phyloP scores from a whole-genome alignment of 2,888 invertebrate genomes.

The Apamea anceps region DNA sequence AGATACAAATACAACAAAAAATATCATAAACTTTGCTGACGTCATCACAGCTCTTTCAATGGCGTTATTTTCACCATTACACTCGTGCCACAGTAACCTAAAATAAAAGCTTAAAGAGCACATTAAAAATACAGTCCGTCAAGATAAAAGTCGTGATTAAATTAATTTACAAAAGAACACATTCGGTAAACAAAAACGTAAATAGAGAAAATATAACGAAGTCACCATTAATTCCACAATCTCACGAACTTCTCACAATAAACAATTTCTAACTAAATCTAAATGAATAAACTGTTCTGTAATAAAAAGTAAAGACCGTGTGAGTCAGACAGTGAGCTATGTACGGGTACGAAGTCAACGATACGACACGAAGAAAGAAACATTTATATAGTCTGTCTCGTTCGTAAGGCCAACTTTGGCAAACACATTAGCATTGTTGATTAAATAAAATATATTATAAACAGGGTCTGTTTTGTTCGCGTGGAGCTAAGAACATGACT shows the following conservation, averaged over 20 bases:
- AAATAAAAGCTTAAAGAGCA: conserved; percentile 31
- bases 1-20: neutral
- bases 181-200: conserved; percentile 41
- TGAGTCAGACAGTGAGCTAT: conserved; percentile 39
- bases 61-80: neutral
- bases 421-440: conserved; percentile 35
- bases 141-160: conserved; percentile 39
- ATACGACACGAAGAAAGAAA: conserved; percentile 17
- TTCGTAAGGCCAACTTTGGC: neutral
- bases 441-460: conserved; percentile 37
- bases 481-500: conserved; percentile 38
- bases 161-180: conserved; percentile 40
- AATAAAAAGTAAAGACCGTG: conserved; percentile 25
- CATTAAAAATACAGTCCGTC: conserved; percentile 41
- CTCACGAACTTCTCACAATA: conserved; percentile 57
- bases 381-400: neutral
- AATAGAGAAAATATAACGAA: conserved; percentile 43
- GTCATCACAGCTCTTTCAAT: neutral
- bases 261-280: conserved; percentile 47
- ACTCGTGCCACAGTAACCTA: conserved; percentile 20
- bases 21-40: neutral
- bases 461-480: conserved; percentile 37
- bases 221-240: conserved; percentile 57
- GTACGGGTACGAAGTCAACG: conserved; percentile 6
- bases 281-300: conserved; percentile 32